Evolutionary conservation across 1,140 invertebrate genomes (phyloP), one percentile per base, ranked within the genome.

Genomic region (Drosophila miranda): DNA sequence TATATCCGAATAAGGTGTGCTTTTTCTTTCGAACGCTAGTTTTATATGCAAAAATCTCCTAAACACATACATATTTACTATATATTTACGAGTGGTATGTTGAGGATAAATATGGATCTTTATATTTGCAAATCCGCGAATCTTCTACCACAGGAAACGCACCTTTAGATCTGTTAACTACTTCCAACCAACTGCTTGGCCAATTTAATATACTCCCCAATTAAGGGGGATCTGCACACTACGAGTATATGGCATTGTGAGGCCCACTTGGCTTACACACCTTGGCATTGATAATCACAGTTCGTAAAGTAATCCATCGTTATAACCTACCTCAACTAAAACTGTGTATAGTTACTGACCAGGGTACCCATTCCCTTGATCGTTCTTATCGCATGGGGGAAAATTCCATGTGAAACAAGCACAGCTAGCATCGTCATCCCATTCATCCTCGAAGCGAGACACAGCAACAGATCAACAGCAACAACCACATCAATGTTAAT

Each of bases 401-500:
- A 68, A 67, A 55, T 67, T 55, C 64, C 64, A 67, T 23, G 16
- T 63, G 21, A 28, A 19, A 2, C 2, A 23, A 21, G 23, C 44
- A 5, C 8, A 21, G 34, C 14, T 13, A 34, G 30, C 30, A 9
- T 34, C 30, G 30, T 34, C 30, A 11, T 60, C 59, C 70, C 42
- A 63, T 50, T 53, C 54, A 69, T 48, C 69, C 42, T 46, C 43
- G 53, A 51, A 63, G 61, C 56, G 53, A 72, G 34, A 4, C 9
- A 38, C 4, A 41, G 42, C 59, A 8, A 30, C 41, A 48, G 51
- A 75, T 52, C 74, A 61, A 41, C 60, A 58, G 14, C 44, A 59
- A 50, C 46, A 67, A 55, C n/a, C 48, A 28, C 11, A 55, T 56
- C 77, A 80, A 79, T 80, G 77, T 80, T 79, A 79, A 79, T 79